These are phyloP conservation scores for Pionites leucogaster DNA, from an alignment of 2,113 vertebrate species.

Conservation along the genomic window DNA sequence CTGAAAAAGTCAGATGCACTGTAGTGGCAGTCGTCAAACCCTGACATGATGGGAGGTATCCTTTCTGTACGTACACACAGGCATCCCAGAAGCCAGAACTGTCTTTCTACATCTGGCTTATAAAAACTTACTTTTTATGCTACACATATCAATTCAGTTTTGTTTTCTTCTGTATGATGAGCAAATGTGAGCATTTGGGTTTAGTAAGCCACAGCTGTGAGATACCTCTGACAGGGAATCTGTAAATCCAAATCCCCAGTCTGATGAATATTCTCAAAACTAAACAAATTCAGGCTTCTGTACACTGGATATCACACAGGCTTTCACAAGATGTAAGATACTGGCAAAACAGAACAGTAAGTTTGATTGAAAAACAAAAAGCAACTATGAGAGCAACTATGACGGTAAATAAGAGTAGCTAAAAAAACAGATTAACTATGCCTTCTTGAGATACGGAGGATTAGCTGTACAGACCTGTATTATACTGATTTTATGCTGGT, in stretches of 20 bases:
- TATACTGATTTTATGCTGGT: not conserved
- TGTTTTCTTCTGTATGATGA: not conserved
- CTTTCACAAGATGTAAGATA: not conserved
- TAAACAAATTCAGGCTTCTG: not conserved
- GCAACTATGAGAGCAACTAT: not conserved
- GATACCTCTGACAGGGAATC: constrained; percentile 17
- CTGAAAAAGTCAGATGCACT: not conserved
- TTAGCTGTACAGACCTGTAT: not conserved
- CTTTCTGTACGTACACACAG: not conserved
- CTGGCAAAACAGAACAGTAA: not conserved
- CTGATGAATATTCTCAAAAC: constrained; percentile 29
- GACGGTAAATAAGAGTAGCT: not conserved
- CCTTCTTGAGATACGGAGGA: not conserved
- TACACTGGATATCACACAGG: not conserved
- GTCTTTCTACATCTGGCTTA: constrained; percentile 10
- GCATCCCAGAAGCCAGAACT: constrained; percentile 27
- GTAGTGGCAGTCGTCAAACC: not conserved
- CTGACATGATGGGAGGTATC: not conserved
- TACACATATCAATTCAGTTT: not conserved
- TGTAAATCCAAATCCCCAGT: not conserved
- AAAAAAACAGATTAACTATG: not conserved
- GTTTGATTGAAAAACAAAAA: not conserved
- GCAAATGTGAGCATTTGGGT: not conserved
- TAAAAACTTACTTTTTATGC: not conserved
- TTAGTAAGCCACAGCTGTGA: not conserved